Evolutionary conservation across 1,140 invertebrate genomes (phyloP).

Genomic region (Drosophila aff.): DNA sequence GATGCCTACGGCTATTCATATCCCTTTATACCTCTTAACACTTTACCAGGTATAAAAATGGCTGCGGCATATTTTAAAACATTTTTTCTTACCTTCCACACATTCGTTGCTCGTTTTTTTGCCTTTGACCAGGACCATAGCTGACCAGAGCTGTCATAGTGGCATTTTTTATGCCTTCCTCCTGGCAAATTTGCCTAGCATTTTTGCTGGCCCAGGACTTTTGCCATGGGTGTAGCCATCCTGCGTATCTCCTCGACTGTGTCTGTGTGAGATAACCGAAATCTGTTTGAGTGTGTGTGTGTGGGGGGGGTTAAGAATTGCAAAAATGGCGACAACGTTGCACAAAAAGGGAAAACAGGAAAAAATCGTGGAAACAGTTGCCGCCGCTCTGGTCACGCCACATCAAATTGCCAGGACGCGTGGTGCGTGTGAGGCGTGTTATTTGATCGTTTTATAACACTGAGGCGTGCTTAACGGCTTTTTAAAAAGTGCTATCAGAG

Average conservation of each 20-base stretch:
- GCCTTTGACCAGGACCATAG: conserved; percentile 56
- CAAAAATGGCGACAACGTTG: conserved; percentile 54
- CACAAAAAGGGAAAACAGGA: conserved; percentile 19
- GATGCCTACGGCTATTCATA: conserved; percentile 3
- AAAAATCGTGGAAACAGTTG: conserved; percentile 38
- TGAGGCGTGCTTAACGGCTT: conserved; percentile 75
- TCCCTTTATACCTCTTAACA: conserved; percentile 34
- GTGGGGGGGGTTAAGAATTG: conserved; percentile 27
- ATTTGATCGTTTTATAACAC: conserved; percentile 75
- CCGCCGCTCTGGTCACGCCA: conserved; percentile 62
- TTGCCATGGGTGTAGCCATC: conserved; percentile 53
- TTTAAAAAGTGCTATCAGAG: conserved; percentile 69
- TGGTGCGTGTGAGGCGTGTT: conserved; percentile 63
- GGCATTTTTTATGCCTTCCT: conserved; percentile 51
- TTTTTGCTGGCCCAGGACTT: conserved; percentile 55
- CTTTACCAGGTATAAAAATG: conserved; percentile 51
- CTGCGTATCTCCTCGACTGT: conserved; percentile 6
- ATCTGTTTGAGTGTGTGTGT: conserved; percentile 26
- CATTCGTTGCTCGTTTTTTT: conserved; percentile 38
- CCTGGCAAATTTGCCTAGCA: conserved; percentile 65
- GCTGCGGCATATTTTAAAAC: conserved; percentile 63
- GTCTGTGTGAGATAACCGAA: conserved; percentile 63
- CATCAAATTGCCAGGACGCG: conserved; percentile 73
- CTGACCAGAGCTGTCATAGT: conserved; percentile 56
- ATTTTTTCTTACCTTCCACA: conserved; percentile 43